Evolutionary conservation across 2,888 invertebrate genomes (phyloP).

Genomic region (Dromius quadrimaculatus): DNA sequence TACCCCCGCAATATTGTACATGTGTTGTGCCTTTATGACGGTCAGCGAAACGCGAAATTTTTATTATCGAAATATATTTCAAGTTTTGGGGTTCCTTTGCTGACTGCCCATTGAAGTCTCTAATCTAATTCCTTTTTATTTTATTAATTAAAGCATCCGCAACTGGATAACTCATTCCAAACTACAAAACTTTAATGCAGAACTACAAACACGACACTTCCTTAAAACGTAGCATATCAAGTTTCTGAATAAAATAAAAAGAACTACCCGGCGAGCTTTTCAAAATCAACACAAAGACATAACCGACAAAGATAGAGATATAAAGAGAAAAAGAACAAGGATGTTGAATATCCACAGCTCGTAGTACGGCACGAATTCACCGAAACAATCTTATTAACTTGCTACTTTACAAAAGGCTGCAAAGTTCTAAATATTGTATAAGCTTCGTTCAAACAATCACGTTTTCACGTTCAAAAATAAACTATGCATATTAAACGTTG

Average conservation of each 20-base stretch:
- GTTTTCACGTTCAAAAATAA: constrained; percentile 33
- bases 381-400: constrained; percentile 43
- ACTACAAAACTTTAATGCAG: constrained; percentile 58
- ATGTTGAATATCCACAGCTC: constrained; percentile 18
- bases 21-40: constrained; percentile 42
- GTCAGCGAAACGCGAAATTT: constrained; percentile 43
- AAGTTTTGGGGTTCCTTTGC: background rate
- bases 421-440: constrained; percentile 47
- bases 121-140: background rate
- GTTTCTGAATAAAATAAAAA: constrained; percentile 29
- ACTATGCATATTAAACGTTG: constrained; percentile 38
- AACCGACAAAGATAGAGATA: constrained; percentile 21
- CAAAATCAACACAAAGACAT: constrained; percentile 43
- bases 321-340: background rate
- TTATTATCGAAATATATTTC: background rate
- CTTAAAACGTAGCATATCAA: constrained; percentile 35
- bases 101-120: background rate
- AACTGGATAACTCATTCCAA: constrained; percentile 39
- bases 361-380: constrained; percentile 29
- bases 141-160: background rate
- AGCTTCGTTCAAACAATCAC: constrained; percentile 41
- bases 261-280: constrained; percentile 33
- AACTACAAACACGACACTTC: constrained; percentile 57
- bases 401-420: constrained; percentile 41
- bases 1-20: constrained; percentile 17